Conservation (phyloP, 2,888 invertebrate genomes). For the Tridacna crocea region DNA sequence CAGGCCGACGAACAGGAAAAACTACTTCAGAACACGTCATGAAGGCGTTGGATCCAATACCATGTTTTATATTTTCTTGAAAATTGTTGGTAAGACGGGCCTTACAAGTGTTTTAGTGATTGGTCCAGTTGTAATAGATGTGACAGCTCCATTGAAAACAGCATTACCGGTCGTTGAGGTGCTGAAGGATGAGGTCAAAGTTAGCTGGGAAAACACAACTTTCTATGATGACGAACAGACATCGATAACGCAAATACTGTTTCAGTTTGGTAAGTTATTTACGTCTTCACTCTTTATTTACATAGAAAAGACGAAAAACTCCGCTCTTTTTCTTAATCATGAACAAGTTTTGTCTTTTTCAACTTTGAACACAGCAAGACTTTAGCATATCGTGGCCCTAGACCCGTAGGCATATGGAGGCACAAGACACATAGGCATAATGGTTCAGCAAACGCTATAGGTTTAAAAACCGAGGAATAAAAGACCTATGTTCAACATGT, state of each 20-base stretch:
- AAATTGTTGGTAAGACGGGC: constrained; percentile 59
- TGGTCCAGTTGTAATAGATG: constrained; percentile 65
- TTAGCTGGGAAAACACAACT: constrained; percentile 49
- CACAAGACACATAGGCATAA: too few relatives aligned
- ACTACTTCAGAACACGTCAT: constrained; percentile 38
- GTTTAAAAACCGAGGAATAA: too few relatives aligned
- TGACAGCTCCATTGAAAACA: constrained; percentile 57
- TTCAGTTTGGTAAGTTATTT: constrained; percentile 49
- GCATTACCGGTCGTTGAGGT: constrained; percentile 25
- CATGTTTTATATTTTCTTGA: constrained; percentile 56
- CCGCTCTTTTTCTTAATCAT: too few relatives aligned
- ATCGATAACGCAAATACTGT: constrained; percentile 39
- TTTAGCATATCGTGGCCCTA: too few relatives aligned
- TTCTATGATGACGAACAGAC: constrained; percentile 61
- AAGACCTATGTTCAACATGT: too few relatives aligned
- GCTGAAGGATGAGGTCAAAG: constrained; percentile 24
- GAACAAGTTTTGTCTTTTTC: too few relatives aligned
- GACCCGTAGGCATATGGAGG: too few relatives aligned
- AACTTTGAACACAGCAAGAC: too few relatives aligned
- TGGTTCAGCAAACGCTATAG: too few relatives aligned
- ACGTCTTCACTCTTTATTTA: too few relatives aligned
- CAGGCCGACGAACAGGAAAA: constrained; percentile 17
- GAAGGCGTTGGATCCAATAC: constrained; percentile 50
- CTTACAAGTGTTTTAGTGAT: constrained; percentile 32
- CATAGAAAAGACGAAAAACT: too few relatives aligned